These are phyloP conservation scores for Nyctalus aviator DNA, from an alignment of 2,797 vertebrate species.

Conservation along the genomic window DNA sequence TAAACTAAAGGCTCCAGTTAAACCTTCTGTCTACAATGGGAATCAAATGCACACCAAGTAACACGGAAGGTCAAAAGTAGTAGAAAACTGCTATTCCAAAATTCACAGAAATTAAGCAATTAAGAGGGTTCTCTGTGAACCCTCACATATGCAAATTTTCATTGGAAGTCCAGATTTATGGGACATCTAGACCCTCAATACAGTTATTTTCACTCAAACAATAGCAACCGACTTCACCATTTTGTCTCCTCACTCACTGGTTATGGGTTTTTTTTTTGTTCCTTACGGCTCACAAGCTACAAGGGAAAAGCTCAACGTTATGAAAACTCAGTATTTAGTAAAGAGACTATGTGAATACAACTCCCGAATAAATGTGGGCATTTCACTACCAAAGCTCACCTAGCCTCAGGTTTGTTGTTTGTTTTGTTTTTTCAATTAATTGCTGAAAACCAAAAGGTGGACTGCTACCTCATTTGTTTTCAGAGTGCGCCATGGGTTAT, in stretches of 20 bases:
- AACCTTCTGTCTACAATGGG: background rate
- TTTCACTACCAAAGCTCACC: slow-evolving; percentile 50
- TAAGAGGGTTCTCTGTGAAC: background rate
- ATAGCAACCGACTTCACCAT: background rate
- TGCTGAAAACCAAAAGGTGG: slow-evolving; percentile 36
- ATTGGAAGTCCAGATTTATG: background rate
- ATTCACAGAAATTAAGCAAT: background rate
- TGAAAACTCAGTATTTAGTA: slow-evolving; percentile 67
- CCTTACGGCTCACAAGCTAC: background rate
- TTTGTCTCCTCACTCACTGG: background rate
- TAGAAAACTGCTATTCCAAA: background rate
- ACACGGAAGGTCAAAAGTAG: background rate
- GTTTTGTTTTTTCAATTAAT: slow-evolving; percentile 45
- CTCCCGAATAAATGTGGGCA: slow-evolving; percentile 53
- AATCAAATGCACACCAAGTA: slow-evolving; percentile 10
- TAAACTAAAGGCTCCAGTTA: background rate
- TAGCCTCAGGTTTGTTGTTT: background rate
- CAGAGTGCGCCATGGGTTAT: slow-evolving; percentile 9
- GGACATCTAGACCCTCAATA: background rate
- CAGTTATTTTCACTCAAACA: slow-evolving; percentile 30
- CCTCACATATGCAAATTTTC: background rate
- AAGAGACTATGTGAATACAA: slow-evolving; percentile 74
- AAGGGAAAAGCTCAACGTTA: background rate
- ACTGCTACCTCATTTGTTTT: slow-evolving; percentile 63
- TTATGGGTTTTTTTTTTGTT: background rate